Conservation (phyloP, 2,113 vertebrate genomes). For the rat (Rattus norvegicus) region DNA sequence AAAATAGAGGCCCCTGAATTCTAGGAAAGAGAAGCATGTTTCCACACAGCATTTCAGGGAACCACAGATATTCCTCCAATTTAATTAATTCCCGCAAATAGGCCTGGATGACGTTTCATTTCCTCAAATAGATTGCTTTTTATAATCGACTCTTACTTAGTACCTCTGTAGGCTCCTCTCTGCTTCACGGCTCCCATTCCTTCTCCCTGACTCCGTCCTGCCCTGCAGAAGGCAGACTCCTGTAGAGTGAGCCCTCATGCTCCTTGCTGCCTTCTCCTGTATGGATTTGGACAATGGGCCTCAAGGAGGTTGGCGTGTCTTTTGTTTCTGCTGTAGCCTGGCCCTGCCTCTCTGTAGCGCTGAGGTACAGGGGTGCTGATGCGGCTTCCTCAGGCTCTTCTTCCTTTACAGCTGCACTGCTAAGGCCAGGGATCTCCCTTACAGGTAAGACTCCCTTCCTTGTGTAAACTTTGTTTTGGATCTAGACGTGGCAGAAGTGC, state of each 20-base stretch:
- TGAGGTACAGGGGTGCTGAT: too few relatives aligned
- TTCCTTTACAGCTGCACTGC: neutral
- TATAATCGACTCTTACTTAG: neutral
- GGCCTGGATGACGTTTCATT: neutral
- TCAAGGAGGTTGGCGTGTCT: neutral
- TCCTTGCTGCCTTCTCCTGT: neutral
- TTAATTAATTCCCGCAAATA: slow-evolving; percentile 15
- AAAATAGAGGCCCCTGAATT: slow-evolving; percentile 21
- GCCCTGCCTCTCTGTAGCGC: neutral
- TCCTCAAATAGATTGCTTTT: neutral
- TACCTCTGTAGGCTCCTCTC: neutral
- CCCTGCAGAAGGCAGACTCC: neutral
- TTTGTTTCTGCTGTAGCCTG: neutral
- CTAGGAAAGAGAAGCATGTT: slow-evolving; percentile 6
- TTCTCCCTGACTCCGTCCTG: neutral
- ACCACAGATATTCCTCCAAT: neutral
- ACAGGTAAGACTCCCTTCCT: neutral
- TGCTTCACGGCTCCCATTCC: neutral
- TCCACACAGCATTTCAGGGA: neutral
- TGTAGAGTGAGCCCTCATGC: rapidly evolving
- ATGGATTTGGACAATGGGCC: neutral
- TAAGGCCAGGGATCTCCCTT: neutral
- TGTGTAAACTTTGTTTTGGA: neutral
- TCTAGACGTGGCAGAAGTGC: neutral
- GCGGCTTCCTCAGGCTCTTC: rapidly evolving